A percentile compares a stretch with the other conserved stretches of the same genome.
Evolutionary conservation across 2,113 vertebrate genomes (phyloP).

Genomic region (Psammodynastes pulverulentus): DNA sequence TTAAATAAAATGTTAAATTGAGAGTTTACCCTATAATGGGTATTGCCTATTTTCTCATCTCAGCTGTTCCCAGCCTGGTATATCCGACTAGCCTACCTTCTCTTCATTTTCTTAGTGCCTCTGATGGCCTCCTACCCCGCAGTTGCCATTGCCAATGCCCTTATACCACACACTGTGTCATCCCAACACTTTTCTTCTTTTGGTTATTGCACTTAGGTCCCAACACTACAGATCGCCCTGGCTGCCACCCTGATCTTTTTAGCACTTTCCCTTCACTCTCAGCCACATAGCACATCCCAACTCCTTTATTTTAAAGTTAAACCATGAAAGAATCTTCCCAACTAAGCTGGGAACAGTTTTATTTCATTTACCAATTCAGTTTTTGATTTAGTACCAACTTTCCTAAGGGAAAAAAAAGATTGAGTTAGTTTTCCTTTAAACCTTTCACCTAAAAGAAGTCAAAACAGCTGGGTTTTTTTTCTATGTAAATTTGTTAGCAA

Average conservation of each 20-base stretch:
- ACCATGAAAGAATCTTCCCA: background rate
- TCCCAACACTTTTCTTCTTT: background rate
- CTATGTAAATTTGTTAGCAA: background rate
- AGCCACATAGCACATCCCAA: background rate
- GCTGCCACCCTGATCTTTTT: background rate
- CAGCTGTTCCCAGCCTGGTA: background rate
- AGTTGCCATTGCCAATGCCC: background rate
- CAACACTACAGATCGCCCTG: background rate
- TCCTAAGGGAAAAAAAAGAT: background rate
- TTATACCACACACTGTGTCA: background rate
- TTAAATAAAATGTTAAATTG: background rate
- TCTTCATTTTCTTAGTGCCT: background rate
- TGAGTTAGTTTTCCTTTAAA: background rate
- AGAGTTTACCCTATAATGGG: background rate
- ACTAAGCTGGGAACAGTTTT: accelerated
- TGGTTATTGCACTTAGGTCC: background rate
- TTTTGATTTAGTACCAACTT: background rate
- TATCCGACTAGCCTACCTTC: background rate
- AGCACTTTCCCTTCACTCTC: background rate
- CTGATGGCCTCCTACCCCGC: background rate
- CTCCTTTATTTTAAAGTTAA: background rate
- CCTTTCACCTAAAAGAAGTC: background rate
- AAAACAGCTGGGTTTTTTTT: background rate
- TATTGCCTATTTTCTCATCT: background rate
- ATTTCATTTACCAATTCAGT: background rate